Percentiles rank a stretch among this genome's conserved stretches.
Conservation (phyloP, 2,888 invertebrate genomes). For the Ormyrus rosae region DNA sequence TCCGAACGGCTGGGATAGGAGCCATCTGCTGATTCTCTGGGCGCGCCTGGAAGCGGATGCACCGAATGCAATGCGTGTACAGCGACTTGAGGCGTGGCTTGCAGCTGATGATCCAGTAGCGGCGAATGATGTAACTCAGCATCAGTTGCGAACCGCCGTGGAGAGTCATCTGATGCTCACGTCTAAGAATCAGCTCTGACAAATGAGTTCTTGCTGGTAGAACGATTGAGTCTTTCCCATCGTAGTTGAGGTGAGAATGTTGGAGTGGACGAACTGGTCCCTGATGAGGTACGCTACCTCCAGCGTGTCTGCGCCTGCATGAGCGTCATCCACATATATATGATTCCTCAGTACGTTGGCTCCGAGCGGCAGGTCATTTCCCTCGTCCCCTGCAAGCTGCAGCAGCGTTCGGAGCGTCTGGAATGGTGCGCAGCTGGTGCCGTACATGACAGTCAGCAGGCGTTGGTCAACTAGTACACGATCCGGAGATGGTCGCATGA, state of each 20-base stretch:
- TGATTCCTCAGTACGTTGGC: background rate
- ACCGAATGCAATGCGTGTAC: background rate
- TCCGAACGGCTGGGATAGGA: background rate
- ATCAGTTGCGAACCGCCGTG: constrained; percentile 1
- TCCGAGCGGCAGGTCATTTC: background rate
- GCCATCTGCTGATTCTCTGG: constrained; percentile 1
- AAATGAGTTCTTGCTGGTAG: background rate
- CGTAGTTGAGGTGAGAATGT: background rate
- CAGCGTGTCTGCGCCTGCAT: constrained; percentile 3
- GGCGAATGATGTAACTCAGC: background rate
- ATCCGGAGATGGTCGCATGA: background rate
- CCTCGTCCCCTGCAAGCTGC: constrained; percentile 17
- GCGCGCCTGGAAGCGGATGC: background rate
- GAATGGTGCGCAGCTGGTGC: constrained; percentile 12
- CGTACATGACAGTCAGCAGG: constrained; percentile 10
- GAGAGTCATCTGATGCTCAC: background rate
- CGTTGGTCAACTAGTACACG: background rate
- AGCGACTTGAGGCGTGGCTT: constrained; percentile 2
- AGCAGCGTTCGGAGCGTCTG: background rate
- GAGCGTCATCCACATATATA: constrained; percentile 9
- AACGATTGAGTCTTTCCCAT: background rate
- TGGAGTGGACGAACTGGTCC: background rate
- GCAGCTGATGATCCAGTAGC: constrained; percentile 8
- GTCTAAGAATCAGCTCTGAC: background rate
- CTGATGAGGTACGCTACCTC: background rate